A percentile compares a stretch with the other conserved stretches of the same genome.
phyloP scores from a whole-genome alignment of 2,888 invertebrate species.

The Nomada fucata region DNA sequence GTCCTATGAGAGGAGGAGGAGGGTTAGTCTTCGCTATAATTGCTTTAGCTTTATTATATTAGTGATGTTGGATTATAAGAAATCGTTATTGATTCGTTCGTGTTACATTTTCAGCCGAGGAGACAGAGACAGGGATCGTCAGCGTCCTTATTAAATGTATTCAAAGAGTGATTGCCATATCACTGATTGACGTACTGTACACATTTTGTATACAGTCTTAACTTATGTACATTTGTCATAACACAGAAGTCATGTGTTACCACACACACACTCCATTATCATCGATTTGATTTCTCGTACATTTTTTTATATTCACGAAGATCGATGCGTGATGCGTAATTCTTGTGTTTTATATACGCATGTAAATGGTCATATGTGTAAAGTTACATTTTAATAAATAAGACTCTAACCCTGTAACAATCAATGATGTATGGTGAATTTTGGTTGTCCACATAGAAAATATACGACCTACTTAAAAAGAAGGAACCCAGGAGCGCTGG shows the following conservation, averaged over 20 bases:
- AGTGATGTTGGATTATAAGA: background rate
- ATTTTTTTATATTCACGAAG: slow-evolving; percentile 67
- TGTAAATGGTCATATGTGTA: slow-evolving; percentile 69
- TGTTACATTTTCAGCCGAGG: slow-evolving; percentile 79
- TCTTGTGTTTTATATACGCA: slow-evolving; percentile 62
- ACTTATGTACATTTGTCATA: slow-evolving; percentile 68
- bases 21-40: slow-evolving; percentile 72
- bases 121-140: slow-evolving; percentile 85
- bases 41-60: background rate
- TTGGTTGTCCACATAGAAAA: background rate
- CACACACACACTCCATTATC: slow-evolving; percentile 47
- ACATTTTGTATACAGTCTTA: slow-evolving; percentile 69
- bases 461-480: background rate
- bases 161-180: slow-evolving; percentile 30
- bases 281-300: slow-evolving; percentile 64
- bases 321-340: slow-evolving; percentile 53
- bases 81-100: background rate
- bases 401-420: slow-evolving; percentile 59
- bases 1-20: slow-evolving; percentile 85
- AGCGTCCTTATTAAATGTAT: slow-evolving; percentile 83
- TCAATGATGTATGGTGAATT: background rate
- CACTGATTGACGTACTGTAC: slow-evolving; percentile 56
- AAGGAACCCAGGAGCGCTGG: slow-evolving; percentile 41
- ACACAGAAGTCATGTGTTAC: slow-evolving; percentile 56
- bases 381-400: slow-evolving; percentile 77